Evolutionary conservation across 2,113 vertebrate genomes (phyloP), one percentile per base, ranked within the genome.

Genomic region (Albula goreensis): DNA sequence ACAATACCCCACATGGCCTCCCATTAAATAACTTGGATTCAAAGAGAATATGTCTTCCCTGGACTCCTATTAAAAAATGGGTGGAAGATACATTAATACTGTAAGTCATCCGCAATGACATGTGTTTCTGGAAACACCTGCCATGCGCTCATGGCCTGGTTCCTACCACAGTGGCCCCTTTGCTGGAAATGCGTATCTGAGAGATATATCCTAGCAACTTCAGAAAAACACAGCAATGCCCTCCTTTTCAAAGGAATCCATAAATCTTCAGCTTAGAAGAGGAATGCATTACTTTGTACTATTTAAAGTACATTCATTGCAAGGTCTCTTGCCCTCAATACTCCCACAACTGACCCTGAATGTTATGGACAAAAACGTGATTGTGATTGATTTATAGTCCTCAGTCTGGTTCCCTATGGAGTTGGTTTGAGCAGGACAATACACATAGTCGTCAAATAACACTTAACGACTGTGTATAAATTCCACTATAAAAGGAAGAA

Each of bases 401-500:
- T 80, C 25, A 19, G 50, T 78, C 11, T 60, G 25, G 25, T 50
- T 84, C 51, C 50, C 83, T 25, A 31, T 51, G 48, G 11, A 51
- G 25, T 53, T 25, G 49, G 70, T 74, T 57, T 22, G 41, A 85
- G 49, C 51, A 50, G 50, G 53, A 17, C 52, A 19, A 41, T 11
- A 31, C 8, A 81, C 22, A 22, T 9, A n/a, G 22, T 78, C 57
- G 78, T 81, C 41, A 86, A 70, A 78, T 17, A 81, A 63, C 66
- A n/a, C n/a, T 11, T 22, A 25, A 57, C 31, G 48, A 9, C 85
- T 12, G 19, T 70, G 79, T 89, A 86, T 86, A 78, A 49, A 78
- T 86, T 50, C 90, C 78, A 81, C 94, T 91, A 90, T 94, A 94
- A 88, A 94, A 92, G 92, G 94, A 70, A 48, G 88, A 88, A 90